These are phyloP conservation scores for Vesta saturnalis DNA, from an alignment of 2,888 invertebrate genomes.

Conservation along the genomic window DNA sequence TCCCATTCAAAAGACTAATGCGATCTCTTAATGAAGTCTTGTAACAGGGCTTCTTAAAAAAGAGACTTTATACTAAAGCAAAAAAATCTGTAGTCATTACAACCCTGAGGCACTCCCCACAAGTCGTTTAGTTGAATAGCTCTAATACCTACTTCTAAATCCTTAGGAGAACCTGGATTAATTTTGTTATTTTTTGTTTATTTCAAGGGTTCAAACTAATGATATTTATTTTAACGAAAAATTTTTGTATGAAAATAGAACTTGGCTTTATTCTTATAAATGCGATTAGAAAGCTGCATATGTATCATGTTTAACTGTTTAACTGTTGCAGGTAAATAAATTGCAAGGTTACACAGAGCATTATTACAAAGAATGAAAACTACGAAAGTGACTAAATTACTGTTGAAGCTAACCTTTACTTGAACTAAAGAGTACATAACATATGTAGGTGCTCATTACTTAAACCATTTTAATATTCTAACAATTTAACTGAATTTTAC, in stretches of 20 bases:
- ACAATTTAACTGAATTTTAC: no score
- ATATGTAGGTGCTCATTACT: no score
- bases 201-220: not conserved
- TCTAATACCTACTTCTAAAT: constrained; percentile 1
- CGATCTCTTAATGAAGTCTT: no score
- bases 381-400: no score
- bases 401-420: no score
- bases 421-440: no score
- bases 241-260: not conserved
- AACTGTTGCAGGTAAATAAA: no score
- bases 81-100: constrained; percentile 1
- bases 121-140: constrained; percentile 1
- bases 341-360: no score
- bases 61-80: not conserved
- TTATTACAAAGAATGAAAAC: no score
- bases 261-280: not conserved
- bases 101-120: not conserved
- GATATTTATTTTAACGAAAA: constrained; percentile 1
- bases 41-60: not conserved
- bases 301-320: not conserved
- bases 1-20: no score
- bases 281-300: not conserved
- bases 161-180: not conserved
- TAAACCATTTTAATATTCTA: no score
- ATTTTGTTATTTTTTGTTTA: constrained; percentile 1